Evolutionary conservation across 2,888 invertebrate genomes (phyloP), one percentile per base, ranked within the genome.

Genomic region (Cosmia trapezina): DNA sequence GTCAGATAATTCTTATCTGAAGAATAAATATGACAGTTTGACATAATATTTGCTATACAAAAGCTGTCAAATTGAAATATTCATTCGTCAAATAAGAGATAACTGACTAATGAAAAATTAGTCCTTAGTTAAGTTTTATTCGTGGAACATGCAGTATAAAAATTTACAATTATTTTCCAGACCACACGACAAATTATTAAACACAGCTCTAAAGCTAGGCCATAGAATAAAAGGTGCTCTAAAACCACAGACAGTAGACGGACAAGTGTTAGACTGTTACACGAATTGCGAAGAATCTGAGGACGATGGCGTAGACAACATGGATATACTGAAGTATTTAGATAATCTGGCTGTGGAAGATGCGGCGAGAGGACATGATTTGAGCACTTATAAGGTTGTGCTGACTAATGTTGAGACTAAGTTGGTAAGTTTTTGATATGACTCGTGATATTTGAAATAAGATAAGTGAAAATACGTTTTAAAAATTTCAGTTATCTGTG

Each of bases 211-310:
- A 70, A 97, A 96, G 80, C 93, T 97, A 60, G 94, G 97, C 14
- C 97, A 96, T 82, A 97, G 96, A 88, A 90, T 98, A 19, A 97
- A 97, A 90, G 97, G 97, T 14, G 97, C 97, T 0, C 92, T 97
- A 5, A 96, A 95, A 82, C 86, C 96, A 0, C 96, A 95, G 78
- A 93, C 96, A 7, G 91, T 96, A 41, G 97, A 97, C 86, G 97
- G 96, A 0, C 96, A 95, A 73, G 91, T 94, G 3, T 90, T 91
- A 59, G 96, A 94, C 77, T 90, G 85, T 73, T 94, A 91, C 63
- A 83, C 89, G 0, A 91, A 90, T 54, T 80, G 85, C 0, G 92
- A 93, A 0, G 86, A 91, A 0, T 77, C 87, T 0, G 94, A 93
- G 0, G 88, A 77, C 0, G 94, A 94, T 11, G 89, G 90, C 0